Evolutionary conservation across 1,140 invertebrate species (phyloP).

Genomic region (Chironomus tepperi): DNA sequence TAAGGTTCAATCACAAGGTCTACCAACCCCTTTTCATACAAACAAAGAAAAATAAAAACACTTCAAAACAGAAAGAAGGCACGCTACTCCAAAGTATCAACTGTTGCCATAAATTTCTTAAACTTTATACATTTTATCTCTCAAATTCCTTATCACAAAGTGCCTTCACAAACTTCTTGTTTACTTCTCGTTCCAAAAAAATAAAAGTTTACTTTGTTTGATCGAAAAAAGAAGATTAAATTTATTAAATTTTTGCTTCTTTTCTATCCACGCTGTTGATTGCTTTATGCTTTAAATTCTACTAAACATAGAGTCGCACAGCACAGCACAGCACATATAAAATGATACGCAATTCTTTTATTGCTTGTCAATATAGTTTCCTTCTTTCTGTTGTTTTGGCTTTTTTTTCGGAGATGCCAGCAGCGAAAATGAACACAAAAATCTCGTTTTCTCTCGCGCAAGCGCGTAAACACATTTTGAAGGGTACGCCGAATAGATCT

Average conservation of each 20-base stretch:
- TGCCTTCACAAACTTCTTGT: neutral
- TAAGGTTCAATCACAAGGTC: too few species aligned
- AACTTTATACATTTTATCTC: neutral
- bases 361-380: neutral
- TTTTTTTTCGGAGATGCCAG: neutral
- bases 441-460: neutral
- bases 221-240: neutral
- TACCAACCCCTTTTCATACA: too few species aligned
- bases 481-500: too few species aligned
- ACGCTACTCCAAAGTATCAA: neutral
- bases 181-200: neutral
- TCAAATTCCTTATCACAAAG: neutral
- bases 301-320: neutral
- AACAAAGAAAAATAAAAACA: too few species aligned
- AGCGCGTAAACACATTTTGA: neutral
- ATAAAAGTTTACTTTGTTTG: neutral
- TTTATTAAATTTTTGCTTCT: neutral
- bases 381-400: neutral
- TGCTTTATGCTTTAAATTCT: too few species aligned
- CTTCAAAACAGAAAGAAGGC: too few species aligned
- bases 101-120: neutral
- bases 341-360: neutral
- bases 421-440: too few species aligned
- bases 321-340: neutral
- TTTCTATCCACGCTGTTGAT: neutral